Evolutionary conservation across 2,113 vertebrate genomes (phyloP).

Genomic region (Ciconia stormi): DNA sequence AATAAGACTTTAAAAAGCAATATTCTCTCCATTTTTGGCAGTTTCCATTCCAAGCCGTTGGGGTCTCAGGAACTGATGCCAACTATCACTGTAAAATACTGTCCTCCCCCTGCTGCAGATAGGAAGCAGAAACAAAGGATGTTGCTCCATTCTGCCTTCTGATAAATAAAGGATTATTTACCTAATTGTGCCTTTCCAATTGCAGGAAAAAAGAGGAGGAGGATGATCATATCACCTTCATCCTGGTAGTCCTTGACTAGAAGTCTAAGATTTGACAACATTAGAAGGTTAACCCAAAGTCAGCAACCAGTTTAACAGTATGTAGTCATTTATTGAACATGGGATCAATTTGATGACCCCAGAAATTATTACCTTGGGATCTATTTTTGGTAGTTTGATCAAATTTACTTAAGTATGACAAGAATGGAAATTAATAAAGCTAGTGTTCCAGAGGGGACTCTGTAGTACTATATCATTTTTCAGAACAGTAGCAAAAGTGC

Average conservation of each 20-base stretch:
- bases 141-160: neutral
- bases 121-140: neutral
- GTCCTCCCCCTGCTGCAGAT: neutral
- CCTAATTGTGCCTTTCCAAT: neutral
- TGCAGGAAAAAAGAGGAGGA: neutral
- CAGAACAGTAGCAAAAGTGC: neutral
- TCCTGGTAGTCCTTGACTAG: neutral
- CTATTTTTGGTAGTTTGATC: neutral
- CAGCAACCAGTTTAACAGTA: neutral
- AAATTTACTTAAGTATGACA: neutral
- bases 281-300: neutral
- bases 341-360: neutral
- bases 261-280: neutral
- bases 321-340: neutral
- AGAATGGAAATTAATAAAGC: neutral
- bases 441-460: neutral
- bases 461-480: neutral
- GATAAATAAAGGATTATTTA: neutral
- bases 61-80: neutral
- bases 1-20: neutral
- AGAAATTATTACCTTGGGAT: neutral
- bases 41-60: neutral
- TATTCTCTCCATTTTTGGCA: neutral
- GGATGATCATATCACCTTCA: neutral
- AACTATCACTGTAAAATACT: neutral